Conservation (phyloP, 1,140 invertebrate genomes). For the Drosophila pallidifrons region DNA sequence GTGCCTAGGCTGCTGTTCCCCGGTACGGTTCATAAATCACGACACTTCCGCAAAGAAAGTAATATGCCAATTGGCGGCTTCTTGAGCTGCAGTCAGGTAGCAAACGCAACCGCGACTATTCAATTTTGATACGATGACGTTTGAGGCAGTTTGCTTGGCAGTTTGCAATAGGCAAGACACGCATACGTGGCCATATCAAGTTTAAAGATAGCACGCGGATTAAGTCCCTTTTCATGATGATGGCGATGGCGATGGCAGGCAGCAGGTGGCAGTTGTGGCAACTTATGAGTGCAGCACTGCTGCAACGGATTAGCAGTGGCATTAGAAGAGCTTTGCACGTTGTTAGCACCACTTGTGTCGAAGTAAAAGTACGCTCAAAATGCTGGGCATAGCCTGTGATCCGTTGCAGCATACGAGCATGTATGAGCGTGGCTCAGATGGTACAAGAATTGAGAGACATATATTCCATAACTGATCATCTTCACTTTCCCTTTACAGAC, state of each 20-base stretch:
- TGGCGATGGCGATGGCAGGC: no score
- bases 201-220: slow-evolving; percentile 70
- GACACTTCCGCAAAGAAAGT: slow-evolving; percentile 21
- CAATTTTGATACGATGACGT: slow-evolving; percentile 75
- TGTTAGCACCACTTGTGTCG: slow-evolving; percentile 40
- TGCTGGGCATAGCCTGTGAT: slow-evolving; percentile 85
- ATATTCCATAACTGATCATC: not conserved
- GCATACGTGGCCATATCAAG: slow-evolving; percentile 62
- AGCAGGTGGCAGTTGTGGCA: slow-evolving; percentile 21
- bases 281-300: slow-evolving; percentile 56
- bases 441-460: slow-evolving; percentile 57
- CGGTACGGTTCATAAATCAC: slow-evolving; percentile 51
- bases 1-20: slow-evolving; percentile 3
- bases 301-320: slow-evolving; percentile 44
- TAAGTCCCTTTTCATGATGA: slow-evolving; percentile 22
- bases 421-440: slow-evolving; percentile 87
- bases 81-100: slow-evolving; percentile 7
- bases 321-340: slow-evolving; percentile 59
- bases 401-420: slow-evolving; percentile 89
- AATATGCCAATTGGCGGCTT: slow-evolving; percentile 15
- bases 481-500: slow-evolving; percentile 87
- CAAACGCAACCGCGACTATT: slow-evolving; percentile 77
- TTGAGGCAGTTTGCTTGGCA: slow-evolving; percentile 54
- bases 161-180: slow-evolving; percentile 65
- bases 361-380: slow-evolving; percentile 35